Conservation (phyloP, 2,888 invertebrate genomes). For the Mantis religiosa region DNA sequence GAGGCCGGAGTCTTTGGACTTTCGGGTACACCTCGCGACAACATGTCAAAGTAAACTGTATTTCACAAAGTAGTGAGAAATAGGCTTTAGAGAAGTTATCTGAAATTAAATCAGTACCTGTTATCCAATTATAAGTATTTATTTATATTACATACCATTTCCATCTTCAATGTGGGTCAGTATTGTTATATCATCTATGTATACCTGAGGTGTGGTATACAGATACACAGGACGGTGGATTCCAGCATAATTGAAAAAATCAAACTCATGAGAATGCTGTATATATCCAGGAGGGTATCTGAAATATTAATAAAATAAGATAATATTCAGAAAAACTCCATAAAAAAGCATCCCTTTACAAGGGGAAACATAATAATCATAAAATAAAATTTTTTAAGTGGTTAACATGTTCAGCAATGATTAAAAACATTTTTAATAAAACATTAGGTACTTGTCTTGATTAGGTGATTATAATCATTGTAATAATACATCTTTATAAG, state of each 20-base stretch:
- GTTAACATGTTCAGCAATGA: no score
- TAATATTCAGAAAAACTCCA: no score
- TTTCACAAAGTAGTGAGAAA: neutral
- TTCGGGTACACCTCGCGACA: no score
- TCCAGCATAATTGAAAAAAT: constrained; percentile 40
- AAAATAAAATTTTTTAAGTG: no score
- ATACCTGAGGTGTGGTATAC: constrained; percentile 34
- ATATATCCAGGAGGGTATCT: constrained; percentile 36
- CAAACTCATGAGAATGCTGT: constrained; percentile 36
- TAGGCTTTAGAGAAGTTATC: neutral
- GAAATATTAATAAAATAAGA: neutral
- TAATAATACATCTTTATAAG: no score
- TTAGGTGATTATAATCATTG: no score
- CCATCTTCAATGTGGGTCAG: constrained; percentile 29
- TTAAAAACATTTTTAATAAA: no score
- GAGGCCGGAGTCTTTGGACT: no score
- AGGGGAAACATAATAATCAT: no score
- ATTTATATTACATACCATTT: constrained; percentile 14
- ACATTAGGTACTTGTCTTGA: no score
- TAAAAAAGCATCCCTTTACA: no score
- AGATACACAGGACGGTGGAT: constrained; percentile 38
- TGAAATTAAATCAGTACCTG: neutral
- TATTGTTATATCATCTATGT: constrained; percentile 34
- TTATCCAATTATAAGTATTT: neutral
- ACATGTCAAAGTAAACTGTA: no score